Conservation (phyloP, 2,888 invertebrate genomes). For the Leucophenga montana region DNA sequence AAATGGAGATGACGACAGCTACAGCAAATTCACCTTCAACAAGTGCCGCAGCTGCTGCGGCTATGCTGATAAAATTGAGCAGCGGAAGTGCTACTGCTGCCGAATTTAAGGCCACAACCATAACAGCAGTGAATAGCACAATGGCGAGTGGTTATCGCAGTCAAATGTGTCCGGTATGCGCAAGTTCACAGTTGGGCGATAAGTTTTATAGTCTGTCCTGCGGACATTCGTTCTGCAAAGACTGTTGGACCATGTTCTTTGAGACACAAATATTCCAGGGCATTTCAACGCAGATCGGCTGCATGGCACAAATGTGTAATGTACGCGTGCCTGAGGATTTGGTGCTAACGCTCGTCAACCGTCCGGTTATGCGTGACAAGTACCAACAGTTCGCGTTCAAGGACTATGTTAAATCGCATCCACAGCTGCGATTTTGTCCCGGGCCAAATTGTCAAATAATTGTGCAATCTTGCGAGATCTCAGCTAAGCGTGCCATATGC, state of each 20-base stretch:
- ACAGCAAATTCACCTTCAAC: conserved; percentile 51
- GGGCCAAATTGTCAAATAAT: conserved; percentile 96
- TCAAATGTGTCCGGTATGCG: conserved; percentile 86
- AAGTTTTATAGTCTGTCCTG: conserved; percentile 89
- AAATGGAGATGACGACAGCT: conserved; percentile 24
- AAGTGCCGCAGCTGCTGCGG: conserved; percentile 47
- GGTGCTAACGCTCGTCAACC: conserved; percentile 87
- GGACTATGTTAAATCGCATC: conserved; percentile 96
- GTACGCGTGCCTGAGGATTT: conserved; percentile 97
- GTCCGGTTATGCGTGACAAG: conserved; percentile 88
- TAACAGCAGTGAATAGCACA: conserved; percentile 43
- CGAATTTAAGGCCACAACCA: conserved; percentile 38
- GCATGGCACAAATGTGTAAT: conserved; percentile 97
- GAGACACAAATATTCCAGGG: conserved; percentile 94
- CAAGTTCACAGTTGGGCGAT: conserved; percentile 78
- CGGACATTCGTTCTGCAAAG: conserved; percentile 94
- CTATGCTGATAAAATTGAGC: conserved; percentile 48
- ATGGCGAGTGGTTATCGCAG: conserved; percentile 47
- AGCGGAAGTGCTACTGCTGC: conserved; percentile 26
- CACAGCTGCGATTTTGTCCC: conserved; percentile 92
- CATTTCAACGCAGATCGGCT: conserved; percentile 89
- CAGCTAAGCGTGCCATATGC: conserved; percentile 91
- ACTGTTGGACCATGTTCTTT: conserved; percentile 97
- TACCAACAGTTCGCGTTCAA: conserved; percentile 97
- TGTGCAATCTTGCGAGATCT: conserved; percentile 86